Percentiles rank a stretch among this genome's conserved stretches.
Conservation (phyloP, 1,140 invertebrate genomes). For the Sesamia nonagrioides region DNA sequence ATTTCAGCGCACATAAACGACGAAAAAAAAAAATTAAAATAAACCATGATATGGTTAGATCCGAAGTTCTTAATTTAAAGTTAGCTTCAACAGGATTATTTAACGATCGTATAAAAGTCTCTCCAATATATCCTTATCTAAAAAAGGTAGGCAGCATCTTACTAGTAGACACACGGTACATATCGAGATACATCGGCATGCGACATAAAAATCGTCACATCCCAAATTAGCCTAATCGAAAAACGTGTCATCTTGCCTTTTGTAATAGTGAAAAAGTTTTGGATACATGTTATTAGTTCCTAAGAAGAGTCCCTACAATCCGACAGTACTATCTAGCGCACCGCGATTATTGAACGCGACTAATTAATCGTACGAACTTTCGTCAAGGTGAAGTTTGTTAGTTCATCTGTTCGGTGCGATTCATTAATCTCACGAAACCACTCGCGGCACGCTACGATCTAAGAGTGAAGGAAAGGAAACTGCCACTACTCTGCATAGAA, state of each 20-base stretch:
- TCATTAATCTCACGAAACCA: background rate
- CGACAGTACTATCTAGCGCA: slow-evolving; percentile 27
- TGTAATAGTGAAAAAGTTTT: slow-evolving; percentile 78
- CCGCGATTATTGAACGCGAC: slow-evolving; percentile 6
- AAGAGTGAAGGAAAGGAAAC: slow-evolving; percentile 57
- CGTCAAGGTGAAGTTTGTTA: background rate
- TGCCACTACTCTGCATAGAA: slow-evolving; percentile 73
- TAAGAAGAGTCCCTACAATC: slow-evolving; percentile 76
- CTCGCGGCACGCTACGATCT: slow-evolving; percentile 18
- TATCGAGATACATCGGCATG: slow-evolving; percentile 70
- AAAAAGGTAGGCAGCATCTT: slow-evolving; percentile 84
- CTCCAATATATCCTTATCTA: slow-evolving; percentile 86
- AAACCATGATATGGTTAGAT: slow-evolving; percentile 82
- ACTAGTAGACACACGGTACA: slow-evolving; percentile 79
- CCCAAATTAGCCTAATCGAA: slow-evolving; percentile 65
- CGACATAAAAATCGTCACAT: slow-evolving; percentile 70
- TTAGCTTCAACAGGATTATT: slow-evolving; percentile 85
- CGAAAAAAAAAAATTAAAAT: slow-evolving; percentile 59
- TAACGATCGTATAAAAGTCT: slow-evolving; percentile 87
- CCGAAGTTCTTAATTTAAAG: slow-evolving; percentile 84
- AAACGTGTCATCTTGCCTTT: slow-evolving; percentile 59
- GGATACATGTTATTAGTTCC: slow-evolving; percentile 73
- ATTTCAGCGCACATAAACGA: slow-evolving; percentile 52
- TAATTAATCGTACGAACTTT: background rate
- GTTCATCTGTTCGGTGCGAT: background rate